Conservation (phyloP, 1,140 invertebrate species). For the Drosophila azteca region DNA sequence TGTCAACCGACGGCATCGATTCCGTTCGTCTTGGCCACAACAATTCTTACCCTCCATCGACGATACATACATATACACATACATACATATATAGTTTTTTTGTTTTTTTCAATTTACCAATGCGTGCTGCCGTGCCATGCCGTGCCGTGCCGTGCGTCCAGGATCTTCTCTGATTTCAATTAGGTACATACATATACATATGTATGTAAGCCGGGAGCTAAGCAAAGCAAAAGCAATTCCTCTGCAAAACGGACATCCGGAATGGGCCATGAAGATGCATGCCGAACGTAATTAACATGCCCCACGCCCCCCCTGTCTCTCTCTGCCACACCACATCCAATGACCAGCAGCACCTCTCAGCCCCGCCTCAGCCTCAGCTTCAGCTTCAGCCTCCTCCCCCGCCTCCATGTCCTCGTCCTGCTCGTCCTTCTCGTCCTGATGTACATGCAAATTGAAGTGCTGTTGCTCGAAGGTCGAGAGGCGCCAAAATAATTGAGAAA, state of each 20-base stretch:
- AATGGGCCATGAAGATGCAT: constrained; percentile 8
- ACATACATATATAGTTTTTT: no score
- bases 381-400: no score
- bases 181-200: no score
- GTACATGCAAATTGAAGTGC: constrained; percentile 42
- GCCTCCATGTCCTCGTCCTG: no score
- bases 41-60: constrained; percentile 23
- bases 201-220: constrained; percentile 67
- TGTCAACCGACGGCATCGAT: constrained; percentile 68
- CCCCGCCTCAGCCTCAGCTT: no score
- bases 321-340: neutral
- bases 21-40: constrained; percentile 25
- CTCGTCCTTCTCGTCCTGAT: no score
- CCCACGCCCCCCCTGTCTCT: neutral
- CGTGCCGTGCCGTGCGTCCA: neutral
- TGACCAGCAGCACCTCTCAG: no score
- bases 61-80: no score
- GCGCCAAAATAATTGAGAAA: constrained; percentile 43
- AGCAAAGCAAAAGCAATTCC: constrained; percentile 71
- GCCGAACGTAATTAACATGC: constrained; percentile 7
- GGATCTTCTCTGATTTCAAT: constrained; percentile 59
- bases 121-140: neutral
- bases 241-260: neutral
- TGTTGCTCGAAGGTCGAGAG: neutral
- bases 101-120: constrained; percentile 37